A percentile compares a stretch with the other conserved stretches of the same genome.
Evolutionary conservation across 2,888 invertebrate species (phyloP).

Genomic region (Tachina lurida): DNA sequence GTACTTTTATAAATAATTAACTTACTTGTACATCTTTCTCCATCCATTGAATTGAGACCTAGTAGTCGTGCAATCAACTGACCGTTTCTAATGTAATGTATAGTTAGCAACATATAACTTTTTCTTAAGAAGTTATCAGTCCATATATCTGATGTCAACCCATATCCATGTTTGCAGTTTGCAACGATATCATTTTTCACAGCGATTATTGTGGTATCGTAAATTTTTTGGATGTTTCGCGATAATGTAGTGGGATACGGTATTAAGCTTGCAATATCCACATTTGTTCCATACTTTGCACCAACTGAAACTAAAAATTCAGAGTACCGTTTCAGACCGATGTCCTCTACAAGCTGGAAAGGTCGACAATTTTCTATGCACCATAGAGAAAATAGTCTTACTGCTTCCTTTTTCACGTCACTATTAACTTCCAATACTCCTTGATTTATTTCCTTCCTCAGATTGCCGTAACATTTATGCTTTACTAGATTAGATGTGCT

Average conservation of each 20-base stretch:
- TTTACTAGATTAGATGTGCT: background rate
- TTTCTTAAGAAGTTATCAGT: background rate
- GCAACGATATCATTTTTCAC: background rate
- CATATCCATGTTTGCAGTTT: conserved; percentile 8
- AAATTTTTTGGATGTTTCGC: background rate
- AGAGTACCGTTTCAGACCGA: background rate
- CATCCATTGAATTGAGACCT: background rate
- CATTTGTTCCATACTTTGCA: conserved; percentile 7
- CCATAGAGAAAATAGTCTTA: conserved; percentile 20
- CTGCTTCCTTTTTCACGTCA: conserved; percentile 8
- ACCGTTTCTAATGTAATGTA: conserved; percentile 9
- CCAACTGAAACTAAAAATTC: conserved; percentile 12
- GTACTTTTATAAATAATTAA: too few species aligned
- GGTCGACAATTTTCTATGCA: conserved; percentile 20
- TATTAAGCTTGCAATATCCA: background rate
- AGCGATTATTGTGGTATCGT: background rate
- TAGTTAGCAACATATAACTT: background rate
- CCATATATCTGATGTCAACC: background rate
- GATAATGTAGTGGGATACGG: background rate
- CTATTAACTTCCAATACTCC: background rate
- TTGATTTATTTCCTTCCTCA: background rate
- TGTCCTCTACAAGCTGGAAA: background rate
- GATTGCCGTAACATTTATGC: conserved; percentile 8
- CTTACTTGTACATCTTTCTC: conserved; percentile 8
- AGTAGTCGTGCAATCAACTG: conserved; percentile 11